Evolutionary conservation across 2,888 invertebrate species (phyloP).

Genomic region (Eupsilia transversa): DNA sequence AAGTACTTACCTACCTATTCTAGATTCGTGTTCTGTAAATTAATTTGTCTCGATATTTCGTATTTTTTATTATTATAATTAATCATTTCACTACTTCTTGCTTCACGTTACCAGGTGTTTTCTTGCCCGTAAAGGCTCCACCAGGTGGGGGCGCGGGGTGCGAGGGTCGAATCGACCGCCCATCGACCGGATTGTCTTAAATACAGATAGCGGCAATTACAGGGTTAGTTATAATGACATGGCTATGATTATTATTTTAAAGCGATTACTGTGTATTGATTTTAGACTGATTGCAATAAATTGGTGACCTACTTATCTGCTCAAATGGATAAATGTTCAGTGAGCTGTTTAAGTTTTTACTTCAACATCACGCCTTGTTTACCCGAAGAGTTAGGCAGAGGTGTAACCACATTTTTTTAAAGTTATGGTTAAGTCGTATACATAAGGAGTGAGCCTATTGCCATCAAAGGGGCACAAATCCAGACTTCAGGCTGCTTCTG

Average conservation of each 20-base stretch:
- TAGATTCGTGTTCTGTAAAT: not conserved
- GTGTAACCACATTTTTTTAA: too few species aligned
- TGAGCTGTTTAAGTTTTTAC: too few species aligned
- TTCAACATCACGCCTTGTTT: too few species aligned
- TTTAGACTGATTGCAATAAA: not conserved
- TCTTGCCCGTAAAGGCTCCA: conserved; percentile 40
- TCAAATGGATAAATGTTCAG: too few species aligned
- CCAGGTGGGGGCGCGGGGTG: conserved; percentile 61
- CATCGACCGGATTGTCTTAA: conserved; percentile 78
- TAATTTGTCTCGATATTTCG: not conserved
- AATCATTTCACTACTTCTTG: not conserved
- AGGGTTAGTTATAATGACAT: conserved; percentile 73
- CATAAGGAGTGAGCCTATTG: too few species aligned
- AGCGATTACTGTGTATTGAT: not conserved
- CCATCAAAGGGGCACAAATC: too few species aligned
- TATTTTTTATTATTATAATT: not conserved
- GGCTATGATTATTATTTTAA: conserved; percentile 65
- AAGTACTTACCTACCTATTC: too few species aligned
- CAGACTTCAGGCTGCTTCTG: too few species aligned
- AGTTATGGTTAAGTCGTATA: too few species aligned
- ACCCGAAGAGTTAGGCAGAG: too few species aligned
- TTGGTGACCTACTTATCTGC: too few species aligned
- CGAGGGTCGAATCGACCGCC: conserved; percentile 70
- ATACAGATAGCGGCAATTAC: conserved; percentile 80
- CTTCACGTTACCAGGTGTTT: conserved; percentile 55